phyloP scores from a whole-genome alignment of 2,888 invertebrate species.

The Parascotia fuliginaria region DNA sequence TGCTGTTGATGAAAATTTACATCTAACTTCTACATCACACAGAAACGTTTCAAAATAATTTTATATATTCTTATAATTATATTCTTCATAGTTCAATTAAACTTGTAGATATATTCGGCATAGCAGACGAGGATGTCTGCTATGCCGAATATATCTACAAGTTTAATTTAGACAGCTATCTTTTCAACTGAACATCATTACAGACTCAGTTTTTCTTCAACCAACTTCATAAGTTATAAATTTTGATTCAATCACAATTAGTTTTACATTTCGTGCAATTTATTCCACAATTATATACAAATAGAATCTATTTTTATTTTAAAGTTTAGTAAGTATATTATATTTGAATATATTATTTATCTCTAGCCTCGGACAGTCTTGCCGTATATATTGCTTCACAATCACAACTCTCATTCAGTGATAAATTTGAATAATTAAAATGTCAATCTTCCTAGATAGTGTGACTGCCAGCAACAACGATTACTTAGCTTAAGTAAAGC shows the following conservation, averaged over 20 bases:
- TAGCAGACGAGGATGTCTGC: too few relatives aligned
- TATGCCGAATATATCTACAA: slow-evolving; percentile 5
- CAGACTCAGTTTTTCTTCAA: background rate
- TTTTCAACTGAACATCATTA: background rate
- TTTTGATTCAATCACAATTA: slow-evolving; percentile 9
- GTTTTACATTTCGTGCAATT: slow-evolving; percentile 34
- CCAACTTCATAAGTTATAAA: background rate
- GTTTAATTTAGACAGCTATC: slow-evolving; percentile 1
- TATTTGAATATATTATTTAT: slow-evolving; percentile 55
- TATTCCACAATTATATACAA: slow-evolving; percentile 44
- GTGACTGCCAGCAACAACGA: slow-evolving; percentile 22
- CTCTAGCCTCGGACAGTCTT: slow-evolving; percentile 79
- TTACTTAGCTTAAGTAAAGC: background rate
- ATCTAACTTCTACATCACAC: slow-evolving; percentile 46
- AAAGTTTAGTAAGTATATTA: slow-evolving; percentile 36
- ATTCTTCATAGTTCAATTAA: too few relatives aligned
- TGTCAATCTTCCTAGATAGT: slow-evolving; percentile 15
- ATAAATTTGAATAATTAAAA: slow-evolving; percentile 47
- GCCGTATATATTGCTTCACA: slow-evolving; percentile 67
- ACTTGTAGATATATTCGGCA: too few relatives aligned
- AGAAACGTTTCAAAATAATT: slow-evolving; percentile 17
- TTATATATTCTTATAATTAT: too few relatives aligned
- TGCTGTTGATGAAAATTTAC: slow-evolving; percentile 37
- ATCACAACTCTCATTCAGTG: slow-evolving; percentile 66
- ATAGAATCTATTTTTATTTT: slow-evolving; percentile 34